phyloP scores from a whole-genome alignment of 2,888 invertebrate species.

The Peribatodes rhomboidaria region DNA sequence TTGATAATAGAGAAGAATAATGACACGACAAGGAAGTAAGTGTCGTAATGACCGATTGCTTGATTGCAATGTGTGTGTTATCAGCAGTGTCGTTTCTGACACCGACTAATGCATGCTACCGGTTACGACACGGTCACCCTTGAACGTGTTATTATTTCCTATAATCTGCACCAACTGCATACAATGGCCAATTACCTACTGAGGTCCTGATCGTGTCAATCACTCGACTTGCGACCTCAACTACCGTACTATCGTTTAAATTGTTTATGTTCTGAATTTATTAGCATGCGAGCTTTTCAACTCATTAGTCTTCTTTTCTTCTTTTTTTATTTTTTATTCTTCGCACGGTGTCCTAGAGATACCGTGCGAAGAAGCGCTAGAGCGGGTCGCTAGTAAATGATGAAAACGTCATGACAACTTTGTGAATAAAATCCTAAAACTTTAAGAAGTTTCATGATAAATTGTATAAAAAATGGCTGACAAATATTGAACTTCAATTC shows the following conservation, averaged over 20 bases:
- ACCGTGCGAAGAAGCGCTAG: too few relatives aligned
- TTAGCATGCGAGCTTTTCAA: background rate
- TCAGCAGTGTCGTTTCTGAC: slow-evolving; percentile 12
- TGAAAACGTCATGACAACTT: too few relatives aligned
- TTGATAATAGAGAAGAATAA: background rate
- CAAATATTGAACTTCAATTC: too few relatives aligned
- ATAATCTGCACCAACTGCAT: slow-evolving; percentile 36
- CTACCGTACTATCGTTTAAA: background rate
- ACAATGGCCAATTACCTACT: slow-evolving; percentile 54
- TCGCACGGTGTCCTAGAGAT: too few relatives aligned
- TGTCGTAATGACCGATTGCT: background rate
- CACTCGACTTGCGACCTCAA: background rate
- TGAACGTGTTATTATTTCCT: slow-evolving; percentile 52
- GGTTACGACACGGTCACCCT: slow-evolving; percentile 51
- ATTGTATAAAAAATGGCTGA: too few relatives aligned
- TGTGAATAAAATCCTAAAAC: too few relatives aligned
- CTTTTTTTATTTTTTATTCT: background rate
- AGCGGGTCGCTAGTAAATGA: too few relatives aligned
- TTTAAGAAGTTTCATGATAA: too few relatives aligned
- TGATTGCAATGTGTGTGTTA: slow-evolving; percentile 18
- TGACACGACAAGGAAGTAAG: background rate
- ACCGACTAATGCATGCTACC: slow-evolving; percentile 21
- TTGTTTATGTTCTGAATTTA: background rate
- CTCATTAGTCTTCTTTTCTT: background rate
- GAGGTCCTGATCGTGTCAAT: slow-evolving; percentile 27